phyloP scores from a whole-genome alignment of 2,888 invertebrate species.

The Mimumesa dahlbomi region DNA sequence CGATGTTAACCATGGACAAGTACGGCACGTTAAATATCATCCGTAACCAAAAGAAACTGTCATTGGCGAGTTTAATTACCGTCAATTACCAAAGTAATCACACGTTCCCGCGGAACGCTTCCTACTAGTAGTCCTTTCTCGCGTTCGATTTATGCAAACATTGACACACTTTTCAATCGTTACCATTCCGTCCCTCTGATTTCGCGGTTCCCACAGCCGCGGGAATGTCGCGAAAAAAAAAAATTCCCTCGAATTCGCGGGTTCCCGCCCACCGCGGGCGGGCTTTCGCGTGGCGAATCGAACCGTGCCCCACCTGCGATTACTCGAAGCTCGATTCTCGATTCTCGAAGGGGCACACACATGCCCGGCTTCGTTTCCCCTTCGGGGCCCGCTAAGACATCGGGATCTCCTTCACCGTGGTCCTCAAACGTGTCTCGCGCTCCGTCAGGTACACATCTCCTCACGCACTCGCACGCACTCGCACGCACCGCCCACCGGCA shows the following conservation, averaged over 20 bases:
- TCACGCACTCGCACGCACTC: constrained; percentile 51
- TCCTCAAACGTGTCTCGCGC: constrained; percentile 80
- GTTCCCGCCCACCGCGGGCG: constrained; percentile 37
- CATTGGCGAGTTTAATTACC: too few relatives aligned
- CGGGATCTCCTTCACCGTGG: constrained; percentile 77
- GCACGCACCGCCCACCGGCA: not conserved
- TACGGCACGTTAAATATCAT: too few relatives aligned
- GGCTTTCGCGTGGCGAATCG: constrained; percentile 57
- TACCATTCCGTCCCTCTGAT: too few relatives aligned
- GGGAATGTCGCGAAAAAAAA: not conserved
- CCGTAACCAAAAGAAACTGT: too few relatives aligned
- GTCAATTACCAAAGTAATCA: too few relatives aligned
- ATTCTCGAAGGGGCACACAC: constrained; percentile 71
- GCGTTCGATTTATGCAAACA: too few relatives aligned
- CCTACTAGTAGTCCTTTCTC: too few relatives aligned
- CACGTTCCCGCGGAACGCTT: too few relatives aligned
- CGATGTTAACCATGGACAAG: too few relatives aligned
- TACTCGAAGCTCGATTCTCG: constrained; percentile 70
- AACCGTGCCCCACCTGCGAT: constrained; percentile 64
- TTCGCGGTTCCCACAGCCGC: too few relatives aligned
- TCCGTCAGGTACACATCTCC: constrained; percentile 78
- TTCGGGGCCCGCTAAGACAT: constrained; percentile 74
- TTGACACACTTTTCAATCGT: too few relatives aligned
- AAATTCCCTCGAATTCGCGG: not conserved
- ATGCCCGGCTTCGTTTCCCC: constrained; percentile 70